Percentiles rank a stretch among this genome's conserved stretches.
phyloP scores from a whole-genome alignment of 2,113 vertebrate species.

The Varanus komodoensis region DNA sequence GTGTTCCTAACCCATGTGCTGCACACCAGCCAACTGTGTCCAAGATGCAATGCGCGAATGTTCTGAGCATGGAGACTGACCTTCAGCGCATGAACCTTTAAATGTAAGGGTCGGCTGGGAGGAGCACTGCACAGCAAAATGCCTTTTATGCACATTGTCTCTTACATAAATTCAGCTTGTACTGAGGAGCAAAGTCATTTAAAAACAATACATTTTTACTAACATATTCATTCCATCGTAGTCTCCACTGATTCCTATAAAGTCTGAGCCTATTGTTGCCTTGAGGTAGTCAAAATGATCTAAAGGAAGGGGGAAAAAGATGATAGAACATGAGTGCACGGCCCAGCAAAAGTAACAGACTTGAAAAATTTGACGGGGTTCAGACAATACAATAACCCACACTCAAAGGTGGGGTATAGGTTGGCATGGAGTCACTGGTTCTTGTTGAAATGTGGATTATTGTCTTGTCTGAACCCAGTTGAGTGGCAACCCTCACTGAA shows the following conservation, averaged over 20 bases:
- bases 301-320: neutral
- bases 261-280: neutral
- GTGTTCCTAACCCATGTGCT: neutral
- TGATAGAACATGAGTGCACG: neutral
- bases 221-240: neutral
- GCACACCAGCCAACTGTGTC: no score
- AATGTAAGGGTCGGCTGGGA: neutral
- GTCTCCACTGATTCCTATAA: neutral
- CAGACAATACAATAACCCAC: no score
- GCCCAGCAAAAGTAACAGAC: neutral
- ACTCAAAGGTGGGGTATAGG: no score
- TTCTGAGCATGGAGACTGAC: no score
- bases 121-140: neutral
- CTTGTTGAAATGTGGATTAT: no score
- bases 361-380: no score
- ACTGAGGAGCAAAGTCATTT: neutral
- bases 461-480: no score
- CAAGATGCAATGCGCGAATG: no score
- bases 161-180: neutral
- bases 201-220: neutral
- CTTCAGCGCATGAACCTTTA: neutral
- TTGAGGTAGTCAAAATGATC: neutral
- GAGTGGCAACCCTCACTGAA: no score
- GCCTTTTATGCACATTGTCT: neutral
- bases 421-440: no score